phyloP scores from a whole-genome alignment of 2,113 vertebrate genomes.

The Camelus dromedarius region DNA sequence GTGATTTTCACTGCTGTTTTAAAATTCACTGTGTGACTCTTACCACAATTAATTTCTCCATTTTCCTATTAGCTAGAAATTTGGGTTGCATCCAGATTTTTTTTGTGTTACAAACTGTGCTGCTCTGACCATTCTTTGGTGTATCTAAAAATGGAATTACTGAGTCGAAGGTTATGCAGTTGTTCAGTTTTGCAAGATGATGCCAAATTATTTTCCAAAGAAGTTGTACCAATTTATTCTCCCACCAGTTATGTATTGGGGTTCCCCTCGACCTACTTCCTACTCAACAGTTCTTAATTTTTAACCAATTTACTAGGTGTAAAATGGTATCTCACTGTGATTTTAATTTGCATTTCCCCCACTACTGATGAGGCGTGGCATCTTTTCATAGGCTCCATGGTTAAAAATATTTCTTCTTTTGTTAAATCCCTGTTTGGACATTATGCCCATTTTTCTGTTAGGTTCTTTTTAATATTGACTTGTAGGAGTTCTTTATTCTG shows the following conservation, averaged over 20 bases:
- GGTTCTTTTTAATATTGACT: slow-evolving; percentile 7
- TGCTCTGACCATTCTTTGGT: slow-evolving; percentile 29
- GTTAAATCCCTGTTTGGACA: not conserved
- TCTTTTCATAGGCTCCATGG: not conserved
- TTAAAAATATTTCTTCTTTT: slow-evolving; percentile 33
- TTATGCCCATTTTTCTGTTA: slow-evolving; percentile 1
- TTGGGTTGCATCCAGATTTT: not conserved
- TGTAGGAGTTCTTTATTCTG: slow-evolving; percentile 44
- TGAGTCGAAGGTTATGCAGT: not conserved
- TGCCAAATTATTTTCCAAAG: slow-evolving; percentile 54
- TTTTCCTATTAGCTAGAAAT: slow-evolving; percentile 55
- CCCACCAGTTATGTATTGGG: not conserved
- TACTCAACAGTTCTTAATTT: not conserved
- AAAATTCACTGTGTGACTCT: slow-evolving; percentile 50
- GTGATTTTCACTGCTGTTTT: slow-evolving; percentile 29
- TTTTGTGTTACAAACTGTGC: not conserved
- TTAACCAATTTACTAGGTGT: not conserved
- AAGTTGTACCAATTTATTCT: not conserved
- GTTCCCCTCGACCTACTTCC: not conserved
- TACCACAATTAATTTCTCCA: slow-evolving; percentile 27
- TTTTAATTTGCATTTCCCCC: not conserved
- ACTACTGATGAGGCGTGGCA: not conserved
- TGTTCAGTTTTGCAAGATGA: slow-evolving; percentile 51
- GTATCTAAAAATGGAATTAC: slow-evolving; percentile 62
- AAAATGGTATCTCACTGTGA: slow-evolving; percentile 5